phyloP scores from a whole-genome alignment of 2,888 invertebrate genomes.

The Hydroisotoma schaefferi region DNA sequence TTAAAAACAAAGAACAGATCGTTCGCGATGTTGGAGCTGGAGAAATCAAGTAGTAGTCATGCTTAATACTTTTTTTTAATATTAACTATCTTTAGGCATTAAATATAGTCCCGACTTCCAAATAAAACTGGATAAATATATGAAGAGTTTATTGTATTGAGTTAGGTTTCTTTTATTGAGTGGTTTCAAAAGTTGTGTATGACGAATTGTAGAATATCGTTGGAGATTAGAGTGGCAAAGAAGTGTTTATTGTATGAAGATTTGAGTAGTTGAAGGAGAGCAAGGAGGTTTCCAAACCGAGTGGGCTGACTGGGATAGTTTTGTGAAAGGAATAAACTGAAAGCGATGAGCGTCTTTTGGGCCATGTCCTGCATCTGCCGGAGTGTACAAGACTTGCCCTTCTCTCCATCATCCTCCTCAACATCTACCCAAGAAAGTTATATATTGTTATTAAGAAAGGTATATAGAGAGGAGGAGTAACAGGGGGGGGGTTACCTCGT shows the following conservation, averaged over 20 bases:
- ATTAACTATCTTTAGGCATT: background rate
- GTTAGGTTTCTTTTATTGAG: conserved; percentile 58
- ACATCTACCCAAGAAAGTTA: too few species aligned
- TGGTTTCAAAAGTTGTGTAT: conserved; percentile 13
- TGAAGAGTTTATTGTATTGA: background rate
- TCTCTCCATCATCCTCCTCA: conserved; percentile 12
- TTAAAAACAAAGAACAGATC: conserved; percentile 71
- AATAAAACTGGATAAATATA: background rate
- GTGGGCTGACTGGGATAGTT: conserved; percentile 40
- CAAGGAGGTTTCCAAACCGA: conserved; percentile 37
- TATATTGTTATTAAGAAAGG: too few species aligned
- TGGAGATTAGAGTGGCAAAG: conserved; percentile 36
- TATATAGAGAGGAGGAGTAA: background rate
- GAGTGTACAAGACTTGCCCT: too few species aligned
- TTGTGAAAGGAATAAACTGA: conserved; percentile 41
- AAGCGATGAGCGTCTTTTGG: conserved; percentile 44
- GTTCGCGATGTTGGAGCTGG: conserved; percentile 63
- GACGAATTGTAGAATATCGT: conserved; percentile 44
- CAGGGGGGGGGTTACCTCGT: conserved; percentile 13
- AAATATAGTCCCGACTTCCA: background rate
- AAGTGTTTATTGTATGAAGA: conserved; percentile 32
- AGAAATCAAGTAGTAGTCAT: conserved; percentile 28
- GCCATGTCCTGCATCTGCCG: conserved; percentile 28
- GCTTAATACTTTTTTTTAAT: background rate
- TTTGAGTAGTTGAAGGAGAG: conserved; percentile 40